Evolutionary conservation across 2,888 invertebrate genomes (phyloP).

Genomic region (Tachystola acroxantha): DNA sequence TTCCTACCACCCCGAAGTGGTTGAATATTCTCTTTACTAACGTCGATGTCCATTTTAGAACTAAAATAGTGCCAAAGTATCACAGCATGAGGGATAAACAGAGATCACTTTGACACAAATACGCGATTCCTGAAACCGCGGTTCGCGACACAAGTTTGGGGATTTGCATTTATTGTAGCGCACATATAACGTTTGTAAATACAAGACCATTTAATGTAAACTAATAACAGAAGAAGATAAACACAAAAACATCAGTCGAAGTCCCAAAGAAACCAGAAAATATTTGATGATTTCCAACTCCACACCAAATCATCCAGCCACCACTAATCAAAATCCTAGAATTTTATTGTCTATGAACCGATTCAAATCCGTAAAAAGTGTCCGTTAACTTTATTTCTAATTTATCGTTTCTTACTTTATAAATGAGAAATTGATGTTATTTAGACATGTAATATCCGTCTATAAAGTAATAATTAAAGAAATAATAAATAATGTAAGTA

Average conservation of each 20-base stretch:
- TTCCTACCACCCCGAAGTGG: constrained; percentile 93
- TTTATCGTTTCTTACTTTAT: neutral
- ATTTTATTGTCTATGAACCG: constrained; percentile 43
- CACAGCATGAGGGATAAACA: constrained; percentile 67
- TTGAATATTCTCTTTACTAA: constrained; percentile 96
- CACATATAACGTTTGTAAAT: constrained; percentile 13
- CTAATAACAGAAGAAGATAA: constrained; percentile 11
- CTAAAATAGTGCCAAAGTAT: constrained; percentile 48
- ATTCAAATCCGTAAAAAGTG: constrained; percentile 47
- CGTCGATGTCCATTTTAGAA: constrained; percentile 84
- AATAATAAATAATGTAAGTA: too few species aligned
- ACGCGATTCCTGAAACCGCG: constrained; percentile 39
- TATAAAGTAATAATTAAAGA: too few species aligned
- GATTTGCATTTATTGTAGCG: constrained; percentile 7
- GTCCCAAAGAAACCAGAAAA: constrained; percentile 54
- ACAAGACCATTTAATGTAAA: constrained; percentile 13
- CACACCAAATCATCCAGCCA: constrained; percentile 60
- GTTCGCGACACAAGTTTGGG: constrained; percentile 23
- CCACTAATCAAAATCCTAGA: constrained; percentile 61
- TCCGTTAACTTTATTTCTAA: neutral
- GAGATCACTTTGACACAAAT: constrained; percentile 55
- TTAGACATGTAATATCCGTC: too few species aligned
- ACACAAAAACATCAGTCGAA: constrained; percentile 29
- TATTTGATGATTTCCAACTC: constrained; percentile 63
- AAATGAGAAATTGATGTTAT: too few species aligned